phyloP scores from a whole-genome alignment of 2,888 invertebrate genomes.

The Polia nebulosa region DNA sequence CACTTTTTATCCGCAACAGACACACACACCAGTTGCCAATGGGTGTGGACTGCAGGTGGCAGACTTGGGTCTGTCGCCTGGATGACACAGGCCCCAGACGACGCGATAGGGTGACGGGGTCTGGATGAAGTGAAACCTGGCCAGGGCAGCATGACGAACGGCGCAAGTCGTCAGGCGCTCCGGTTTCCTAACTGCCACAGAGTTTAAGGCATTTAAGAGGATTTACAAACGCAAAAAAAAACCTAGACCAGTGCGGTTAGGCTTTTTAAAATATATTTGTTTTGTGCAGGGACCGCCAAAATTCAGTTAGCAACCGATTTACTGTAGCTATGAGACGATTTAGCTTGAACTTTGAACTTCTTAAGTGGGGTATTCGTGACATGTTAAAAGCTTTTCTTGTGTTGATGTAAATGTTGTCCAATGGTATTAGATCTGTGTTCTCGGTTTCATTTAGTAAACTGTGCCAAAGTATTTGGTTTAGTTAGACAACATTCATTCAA shows the following conservation, averaged over 20 bases:
- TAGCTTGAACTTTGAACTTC: conserved; percentile 50
- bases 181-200: too few species aligned
- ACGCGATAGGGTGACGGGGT: too few species aligned
- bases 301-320: background rate
- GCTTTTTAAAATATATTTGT: background rate
- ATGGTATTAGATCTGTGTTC: conserved; percentile 30
- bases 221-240: too few species aligned
- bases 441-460: conserved; percentile 34
- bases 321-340: background rate
- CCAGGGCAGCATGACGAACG: too few species aligned
- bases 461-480: conserved; percentile 48
- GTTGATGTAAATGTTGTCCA: conserved; percentile 12
- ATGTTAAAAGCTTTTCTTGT: conserved; percentile 45
- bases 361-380: conserved; percentile 36
- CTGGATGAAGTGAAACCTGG: too few species aligned
- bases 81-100: too few species aligned
- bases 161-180: too few species aligned
- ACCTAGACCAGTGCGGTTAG: background rate
- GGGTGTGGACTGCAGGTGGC: too few species aligned
- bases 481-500: background rate
- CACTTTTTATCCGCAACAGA: too few species aligned
- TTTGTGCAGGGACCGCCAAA: background rate
- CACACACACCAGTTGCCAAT: too few species aligned
- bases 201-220: too few species aligned
- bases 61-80: too few species aligned